Percentiles rank a stretch among this genome's conserved stretches.
These are phyloP conservation scores for Melipona quadrifasciata DNA, from an alignment of 1,140 invertebrate species.

Conservation along the genomic window DNA sequence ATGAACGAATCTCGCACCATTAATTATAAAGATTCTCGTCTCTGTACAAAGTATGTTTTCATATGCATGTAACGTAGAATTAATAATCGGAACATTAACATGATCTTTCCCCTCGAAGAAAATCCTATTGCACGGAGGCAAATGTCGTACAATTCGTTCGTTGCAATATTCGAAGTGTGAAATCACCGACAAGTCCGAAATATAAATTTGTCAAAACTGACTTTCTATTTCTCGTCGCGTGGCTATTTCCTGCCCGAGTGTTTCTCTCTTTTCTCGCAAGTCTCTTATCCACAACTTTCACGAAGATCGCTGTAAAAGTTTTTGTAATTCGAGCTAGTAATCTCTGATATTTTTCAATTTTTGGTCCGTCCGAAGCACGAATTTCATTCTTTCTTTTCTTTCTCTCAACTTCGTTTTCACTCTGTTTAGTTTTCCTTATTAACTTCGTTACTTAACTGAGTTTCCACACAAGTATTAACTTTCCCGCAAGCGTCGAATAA, in stretches of 20 bases:
- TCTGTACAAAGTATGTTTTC: too few species aligned
- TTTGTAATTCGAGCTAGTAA: background rate
- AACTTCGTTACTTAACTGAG: background rate
- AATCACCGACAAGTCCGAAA: background rate
- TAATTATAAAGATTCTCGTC: too few species aligned
- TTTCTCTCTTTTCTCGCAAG: background rate
- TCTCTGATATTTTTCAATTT: background rate
- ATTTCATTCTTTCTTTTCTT: too few species aligned
- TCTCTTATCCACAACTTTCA: too few species aligned
- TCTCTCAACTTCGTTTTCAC: background rate
- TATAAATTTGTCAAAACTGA: background rate
- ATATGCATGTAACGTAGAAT: too few species aligned
- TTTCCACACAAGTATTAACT: background rate
- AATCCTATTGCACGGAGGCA: background rate
- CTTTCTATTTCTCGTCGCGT: background rate
- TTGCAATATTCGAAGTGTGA: background rate
- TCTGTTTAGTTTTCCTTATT: too few species aligned
- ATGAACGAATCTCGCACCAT: too few species aligned
- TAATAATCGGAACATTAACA: too few species aligned
- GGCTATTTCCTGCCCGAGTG: too few species aligned
- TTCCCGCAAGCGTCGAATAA: background rate
- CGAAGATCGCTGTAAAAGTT: background rate
- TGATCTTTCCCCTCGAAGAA: background rate
- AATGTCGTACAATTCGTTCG: background rate
- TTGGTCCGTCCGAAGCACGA: too few species aligned